Evolutionary conservation across 2,113 vertebrate species (phyloP), one percentile per base, ranked within the genome.

Genomic region (Haemorhous mexicanus): DNA sequence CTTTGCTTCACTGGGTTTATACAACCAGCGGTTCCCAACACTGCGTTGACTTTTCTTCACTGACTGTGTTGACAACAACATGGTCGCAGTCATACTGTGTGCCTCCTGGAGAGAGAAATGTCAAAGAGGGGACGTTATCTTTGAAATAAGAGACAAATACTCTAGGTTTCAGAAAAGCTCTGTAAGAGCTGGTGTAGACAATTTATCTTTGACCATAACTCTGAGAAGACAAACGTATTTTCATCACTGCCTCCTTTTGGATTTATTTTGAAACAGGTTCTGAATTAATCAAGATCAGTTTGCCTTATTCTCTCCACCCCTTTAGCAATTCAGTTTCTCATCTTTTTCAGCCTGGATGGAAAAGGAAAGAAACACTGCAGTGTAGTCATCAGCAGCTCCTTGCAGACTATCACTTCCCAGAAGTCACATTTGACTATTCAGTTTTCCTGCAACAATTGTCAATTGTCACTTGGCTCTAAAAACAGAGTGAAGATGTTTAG

Each of bases 41-140:
- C 92, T 99, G 99, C 0, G 93, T 98, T 62, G 94, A 18, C 95
- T 98, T 99, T 7, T 94, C 98, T 74, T 98, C 97, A 2, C 94
- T 98, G 64, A 98, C 97, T 2, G 97, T 96, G 96, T 98, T 99
- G 82, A 99, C 98, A 79, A 99, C 98, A 16, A 99, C 97, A 55
- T 99, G 99, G 91, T 98, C 98, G 8, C 98, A 98, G 89, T 99
- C 99, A 17, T 99, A 99, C 37, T 99, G 99, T 14, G 97, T 74
- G 6, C 99, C 99, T 35, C 99, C 99, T 99, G 96, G 17, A 89
- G 87, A 96, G 76, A 77, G 41, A 94, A 68, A 93, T n/a, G 55
- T 64, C 52, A 44, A 11, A 84, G 19, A 67, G 17, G 9, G 6
- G 10, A 50, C 49, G 18, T 92, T 83, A 80, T 32, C 46, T 72